A percentile compares a stretch with the other conserved stretches of the same genome.
These are phyloP conservation scores for Saimiri boliviensis DNA, from an alignment of 2,113 vertebrate genomes.

Conservation along the genomic window DNA sequence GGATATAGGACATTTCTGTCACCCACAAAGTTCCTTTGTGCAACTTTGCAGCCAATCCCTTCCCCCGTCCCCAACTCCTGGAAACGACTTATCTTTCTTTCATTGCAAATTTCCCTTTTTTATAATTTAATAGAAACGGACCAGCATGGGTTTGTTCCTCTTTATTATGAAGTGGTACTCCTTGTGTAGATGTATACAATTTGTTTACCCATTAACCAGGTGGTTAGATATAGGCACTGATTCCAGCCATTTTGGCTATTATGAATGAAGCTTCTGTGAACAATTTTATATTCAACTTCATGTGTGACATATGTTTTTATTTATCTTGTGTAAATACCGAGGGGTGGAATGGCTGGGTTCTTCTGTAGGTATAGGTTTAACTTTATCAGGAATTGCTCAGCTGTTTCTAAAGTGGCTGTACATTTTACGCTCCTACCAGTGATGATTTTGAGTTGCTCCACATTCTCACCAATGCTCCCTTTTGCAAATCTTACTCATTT, in stretches of 20 bases:
- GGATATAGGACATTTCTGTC: not conserved
- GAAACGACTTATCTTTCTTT: not conserved
- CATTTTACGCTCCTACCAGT: not conserved
- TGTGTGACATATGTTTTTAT: not conserved
- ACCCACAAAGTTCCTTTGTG: not conserved
- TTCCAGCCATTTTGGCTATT: not conserved
- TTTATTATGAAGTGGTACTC: not conserved
- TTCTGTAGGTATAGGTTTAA: not conserved
- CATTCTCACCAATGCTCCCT: accelerated
- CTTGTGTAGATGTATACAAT: not conserved
- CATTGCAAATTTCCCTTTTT: not conserved
- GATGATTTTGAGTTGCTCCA: not conserved
- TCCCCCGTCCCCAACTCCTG: not conserved
- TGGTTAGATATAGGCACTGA: too few species aligned
- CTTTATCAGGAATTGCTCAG: not conserved
- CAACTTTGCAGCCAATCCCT: not conserved
- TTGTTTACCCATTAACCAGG: not conserved
- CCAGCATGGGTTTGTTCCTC: not conserved
- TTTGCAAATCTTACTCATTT: not conserved
- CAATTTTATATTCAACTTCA: not conserved
- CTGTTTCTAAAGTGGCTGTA: not conserved
- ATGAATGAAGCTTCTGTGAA: not conserved
- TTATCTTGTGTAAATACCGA: not conserved
- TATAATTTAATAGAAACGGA: not conserved
- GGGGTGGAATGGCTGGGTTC: not conserved